Conservation (phyloP, 1,140 invertebrate genomes). For the Achroia grisella region DNA sequence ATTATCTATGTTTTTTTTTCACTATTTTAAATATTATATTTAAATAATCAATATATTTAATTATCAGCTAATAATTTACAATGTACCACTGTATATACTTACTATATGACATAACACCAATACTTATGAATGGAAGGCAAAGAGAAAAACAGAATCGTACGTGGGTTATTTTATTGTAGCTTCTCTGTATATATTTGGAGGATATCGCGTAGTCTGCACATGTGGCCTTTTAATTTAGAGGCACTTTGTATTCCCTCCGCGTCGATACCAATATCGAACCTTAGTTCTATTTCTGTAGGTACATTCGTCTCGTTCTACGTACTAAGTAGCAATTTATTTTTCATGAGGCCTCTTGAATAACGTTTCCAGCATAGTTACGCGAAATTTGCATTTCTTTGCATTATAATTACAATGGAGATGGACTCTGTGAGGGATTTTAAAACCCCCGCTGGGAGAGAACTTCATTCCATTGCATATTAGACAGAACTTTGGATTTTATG, state of each 20-base stretch:
- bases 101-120: too few relatives aligned
- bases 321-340: too few relatives aligned
- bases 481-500: not conserved
- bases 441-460: slow-evolving; percentile 7
- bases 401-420: slow-evolving; percentile 27
- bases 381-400: slow-evolving; percentile 36
- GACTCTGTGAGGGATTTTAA: slow-evolving; percentile 16
- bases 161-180: not conserved
- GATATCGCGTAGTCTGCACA: slow-evolving; percentile 2
- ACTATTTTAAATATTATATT: too few relatives aligned
- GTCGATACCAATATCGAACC: slow-evolving; percentile 6
- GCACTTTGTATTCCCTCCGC: slow-evolving; percentile 6
- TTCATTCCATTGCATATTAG: slow-evolving; percentile 18
- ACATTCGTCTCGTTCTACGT: too few relatives aligned
- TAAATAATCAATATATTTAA: too few relatives aligned
- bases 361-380: too few relatives aligned
- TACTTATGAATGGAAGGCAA: too few relatives aligned
- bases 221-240: slow-evolving; percentile 3
- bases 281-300: not conserved
- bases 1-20: too few relatives aligned
- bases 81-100: too few relatives aligned
- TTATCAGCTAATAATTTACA: too few relatives aligned
- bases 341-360: too few relatives aligned
- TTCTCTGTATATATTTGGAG: not conserved
- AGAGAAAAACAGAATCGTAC: too few relatives aligned